phyloP scores from a whole-genome alignment of 2,797 vertebrate species.

The Huso huso region DNA sequence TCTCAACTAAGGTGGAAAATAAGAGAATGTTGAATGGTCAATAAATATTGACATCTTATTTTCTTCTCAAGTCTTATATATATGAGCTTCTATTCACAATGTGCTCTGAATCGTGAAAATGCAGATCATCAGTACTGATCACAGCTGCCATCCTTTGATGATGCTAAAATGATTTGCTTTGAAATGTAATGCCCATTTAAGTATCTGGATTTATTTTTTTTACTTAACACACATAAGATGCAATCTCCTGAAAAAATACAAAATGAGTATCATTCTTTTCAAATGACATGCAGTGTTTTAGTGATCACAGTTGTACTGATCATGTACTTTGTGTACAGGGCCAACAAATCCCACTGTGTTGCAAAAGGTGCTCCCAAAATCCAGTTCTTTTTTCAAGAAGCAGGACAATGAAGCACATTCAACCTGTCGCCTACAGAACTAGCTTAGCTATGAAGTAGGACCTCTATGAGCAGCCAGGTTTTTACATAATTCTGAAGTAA shows the following conservation, averaged over 20 bases:
- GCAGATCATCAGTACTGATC: conserved; percentile 23
- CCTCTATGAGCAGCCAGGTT: too few species aligned
- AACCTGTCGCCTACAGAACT: too few species aligned
- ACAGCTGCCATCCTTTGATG: conserved; percentile 4
- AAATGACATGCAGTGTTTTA: neutral
- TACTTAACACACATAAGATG: neutral
- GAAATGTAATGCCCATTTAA: conserved; percentile 22
- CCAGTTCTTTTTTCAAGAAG: too few species aligned
- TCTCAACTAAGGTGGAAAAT: conserved; percentile 8
- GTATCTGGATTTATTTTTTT: neutral
- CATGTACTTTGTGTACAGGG: too few species aligned
- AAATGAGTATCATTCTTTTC: neutral
- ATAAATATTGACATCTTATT: conserved; percentile 37
- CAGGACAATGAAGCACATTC: too few species aligned
- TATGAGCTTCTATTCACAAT: conserved; percentile 14
- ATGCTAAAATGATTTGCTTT: conserved; percentile 23
- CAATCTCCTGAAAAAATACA: neutral
- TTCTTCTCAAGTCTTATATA: conserved; percentile 20
- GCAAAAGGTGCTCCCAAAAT: too few species aligned
- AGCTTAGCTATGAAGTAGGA: too few species aligned
- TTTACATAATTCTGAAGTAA: too few species aligned
- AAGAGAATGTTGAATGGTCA: conserved; percentile 14
- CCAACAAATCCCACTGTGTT: too few species aligned
- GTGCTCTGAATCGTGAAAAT: conserved; percentile 25
- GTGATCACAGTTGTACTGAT: neutral